Base-by-base conservation (phyloP, 1,140 invertebrate genomes). In the Scylla paramamosain region DNA sequence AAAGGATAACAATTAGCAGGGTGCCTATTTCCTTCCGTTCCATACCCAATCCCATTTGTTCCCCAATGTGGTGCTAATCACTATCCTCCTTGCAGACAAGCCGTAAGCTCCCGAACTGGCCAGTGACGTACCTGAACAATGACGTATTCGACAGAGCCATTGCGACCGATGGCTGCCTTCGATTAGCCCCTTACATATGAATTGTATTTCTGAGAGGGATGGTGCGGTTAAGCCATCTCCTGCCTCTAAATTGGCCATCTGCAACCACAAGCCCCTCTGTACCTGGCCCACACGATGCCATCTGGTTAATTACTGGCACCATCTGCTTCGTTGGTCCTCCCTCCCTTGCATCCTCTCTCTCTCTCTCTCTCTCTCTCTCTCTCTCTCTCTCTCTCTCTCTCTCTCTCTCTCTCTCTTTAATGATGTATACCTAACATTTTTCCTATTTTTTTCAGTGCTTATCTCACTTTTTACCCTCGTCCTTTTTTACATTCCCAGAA, bases 271-370 rank as follows among this genome's bases (percentile, higher is more conserved):
- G 67, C 67, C 67, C 67, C 67, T 77, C 67, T 77, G 67, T 77
- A 77, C 67, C 67, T 77, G 67, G 67, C n/a, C 67, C 67, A 20
- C 67, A 77, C 67, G 67, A 77, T 77, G 67, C 67, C 67, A 77
- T 77, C 67, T 77, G 67, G 67, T 77, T 77, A 77, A 77, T 77
- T 77, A 77, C 67, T 77, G 67, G 67, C 67, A 77, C 67, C 67
- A 77, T 77, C 67, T 77, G 67, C 67, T 77, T 77, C 67, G 67
- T 77, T 77, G 67, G 67, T 20, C n/a, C 67, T 77, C 67, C 25
- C 67, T 77, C 20, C 25, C 67, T 77, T n/a, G 16, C 25, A 20
- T n/a, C n/a, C 67, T 77, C 67, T 77, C 67, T 77, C 67, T 59
- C 52, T 59, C 52, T 59, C 52, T 59, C 52, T 59, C 52, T 59